Evolutionary conservation across 2,113 vertebrate species (phyloP).

Genomic region (Callorhinus ursinus): DNA sequence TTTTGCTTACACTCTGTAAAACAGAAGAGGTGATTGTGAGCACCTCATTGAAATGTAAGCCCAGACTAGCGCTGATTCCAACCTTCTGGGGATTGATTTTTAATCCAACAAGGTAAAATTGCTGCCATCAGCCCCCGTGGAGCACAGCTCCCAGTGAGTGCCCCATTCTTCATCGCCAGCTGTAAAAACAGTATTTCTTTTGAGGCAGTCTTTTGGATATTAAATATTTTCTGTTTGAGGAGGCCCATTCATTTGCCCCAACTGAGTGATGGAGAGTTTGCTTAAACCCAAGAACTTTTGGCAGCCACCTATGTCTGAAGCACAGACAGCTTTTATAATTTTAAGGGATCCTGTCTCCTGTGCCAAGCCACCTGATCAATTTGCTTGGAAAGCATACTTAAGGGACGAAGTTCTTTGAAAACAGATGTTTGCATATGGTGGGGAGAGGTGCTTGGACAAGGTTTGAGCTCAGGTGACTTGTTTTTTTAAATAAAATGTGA

Average conservation of each 20-base stretch:
- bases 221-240: neutral
- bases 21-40: neutral
- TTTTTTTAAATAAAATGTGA: conserved; percentile 19
- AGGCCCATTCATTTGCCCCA: neutral
- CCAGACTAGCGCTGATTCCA: neutral
- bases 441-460: neutral
- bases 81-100: too few relatives aligned
- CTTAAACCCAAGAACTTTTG: neutral
- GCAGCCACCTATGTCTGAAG: neutral
- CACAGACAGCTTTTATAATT: neutral
- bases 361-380: neutral
- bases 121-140: neutral
- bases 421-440: neutral
- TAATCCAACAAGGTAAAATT: neutral
- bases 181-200: neutral
- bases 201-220: neutral
- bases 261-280: neutral
- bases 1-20: neutral
- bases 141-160: neutral
- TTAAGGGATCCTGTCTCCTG: neutral
- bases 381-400: neutral
- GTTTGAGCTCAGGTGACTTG: neutral
- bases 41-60: neutral
- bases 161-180: neutral
- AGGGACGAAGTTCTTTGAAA: neutral